Evolutionary conservation across 2,888 invertebrate species (phyloP).

Genomic region (Spisula subtruncata): DNA sequence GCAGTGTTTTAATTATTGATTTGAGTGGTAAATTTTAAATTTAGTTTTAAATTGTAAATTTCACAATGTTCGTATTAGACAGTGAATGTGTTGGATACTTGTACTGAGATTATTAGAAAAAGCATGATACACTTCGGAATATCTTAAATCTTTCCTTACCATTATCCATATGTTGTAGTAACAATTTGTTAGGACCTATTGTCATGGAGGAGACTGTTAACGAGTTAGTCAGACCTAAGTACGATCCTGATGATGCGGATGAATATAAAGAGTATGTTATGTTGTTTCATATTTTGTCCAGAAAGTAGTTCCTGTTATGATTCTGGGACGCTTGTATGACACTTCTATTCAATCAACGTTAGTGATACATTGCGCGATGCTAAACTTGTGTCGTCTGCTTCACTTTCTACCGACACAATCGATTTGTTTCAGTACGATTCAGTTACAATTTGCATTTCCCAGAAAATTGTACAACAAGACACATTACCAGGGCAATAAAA

Average conservation of each 20-base stretch:
- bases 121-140: no score
- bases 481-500: background rate
- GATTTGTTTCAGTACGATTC: conserved; percentile 2
- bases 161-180: background rate
- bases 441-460: background rate
- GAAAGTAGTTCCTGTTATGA: background rate
- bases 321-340: background rate
- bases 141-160: no score
- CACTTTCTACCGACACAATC: background rate
- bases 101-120: no score
- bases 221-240: conserved; percentile 45
- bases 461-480: background rate
- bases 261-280: conserved; percentile 45
- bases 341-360: conserved; percentile 21
- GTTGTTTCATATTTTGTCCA: background rate
- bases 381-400: background rate
- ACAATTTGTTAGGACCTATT: background rate
- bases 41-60: no score
- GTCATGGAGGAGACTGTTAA: conserved; percentile 38
- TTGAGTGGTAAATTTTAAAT: no score
- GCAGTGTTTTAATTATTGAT: no score
- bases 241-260: conserved; percentile 48
- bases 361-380: background rate
- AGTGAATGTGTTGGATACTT: no score
- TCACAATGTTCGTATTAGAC: no score